Percentiles rank a stretch among this genome's conserved stretches.
Evolutionary conservation across 2,113 vertebrate species (phyloP).

Genomic region (Propithecus coquereli): DNA sequence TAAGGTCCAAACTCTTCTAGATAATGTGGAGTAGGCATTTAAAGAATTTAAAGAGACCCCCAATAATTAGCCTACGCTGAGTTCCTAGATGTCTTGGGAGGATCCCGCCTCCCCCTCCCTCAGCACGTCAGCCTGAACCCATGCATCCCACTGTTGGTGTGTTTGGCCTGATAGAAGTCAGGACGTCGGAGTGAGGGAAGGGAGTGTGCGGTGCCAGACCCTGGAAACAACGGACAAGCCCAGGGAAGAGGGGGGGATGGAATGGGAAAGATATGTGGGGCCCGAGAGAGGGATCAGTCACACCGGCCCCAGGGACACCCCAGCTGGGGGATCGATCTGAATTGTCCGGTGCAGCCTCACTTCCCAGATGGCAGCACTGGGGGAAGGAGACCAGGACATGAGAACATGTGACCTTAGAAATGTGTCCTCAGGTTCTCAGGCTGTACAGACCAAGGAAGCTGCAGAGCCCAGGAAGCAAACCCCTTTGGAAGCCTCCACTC

Average conservation of each 20-base stretch:
- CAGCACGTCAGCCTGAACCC: background rate
- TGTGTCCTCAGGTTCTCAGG: background rate
- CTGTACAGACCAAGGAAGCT: background rate
- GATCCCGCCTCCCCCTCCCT: background rate
- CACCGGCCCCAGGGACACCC: background rate
- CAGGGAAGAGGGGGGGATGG: background rate
- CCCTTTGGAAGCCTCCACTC: background rate
- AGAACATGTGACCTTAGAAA: background rate
- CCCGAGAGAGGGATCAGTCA: background rate
- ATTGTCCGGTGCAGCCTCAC: background rate
- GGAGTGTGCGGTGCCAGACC: no score
- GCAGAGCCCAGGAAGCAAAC: background rate
- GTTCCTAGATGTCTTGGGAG: background rate
- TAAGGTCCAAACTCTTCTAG: background rate
- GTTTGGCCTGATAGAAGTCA: background rate
- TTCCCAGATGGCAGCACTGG: background rate
- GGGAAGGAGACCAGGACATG: background rate
- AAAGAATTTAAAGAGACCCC: background rate
- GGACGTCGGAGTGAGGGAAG: background rate
- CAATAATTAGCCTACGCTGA: background rate
- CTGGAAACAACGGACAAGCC: background rate
- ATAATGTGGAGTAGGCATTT: background rate
- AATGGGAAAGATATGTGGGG: background rate
- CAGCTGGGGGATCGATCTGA: rapidly evolving
- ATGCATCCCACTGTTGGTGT: no score